Evolutionary conservation across 2,797 vertebrate genomes (phyloP), one percentile per base, ranked within the genome.

Genomic region (Gymnoscopelus braueri): DNA sequence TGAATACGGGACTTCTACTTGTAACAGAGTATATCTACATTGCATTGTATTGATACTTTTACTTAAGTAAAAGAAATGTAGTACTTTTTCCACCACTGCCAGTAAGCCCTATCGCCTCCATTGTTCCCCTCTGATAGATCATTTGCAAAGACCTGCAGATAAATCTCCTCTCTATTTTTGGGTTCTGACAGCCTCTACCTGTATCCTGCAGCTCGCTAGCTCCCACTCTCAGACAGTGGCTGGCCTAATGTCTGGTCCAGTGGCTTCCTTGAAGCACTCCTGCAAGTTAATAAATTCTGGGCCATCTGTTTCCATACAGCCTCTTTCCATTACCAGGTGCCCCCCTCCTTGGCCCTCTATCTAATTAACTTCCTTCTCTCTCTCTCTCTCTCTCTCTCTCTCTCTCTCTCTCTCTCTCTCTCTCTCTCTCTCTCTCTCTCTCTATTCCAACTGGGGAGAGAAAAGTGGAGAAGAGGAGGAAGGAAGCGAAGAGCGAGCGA

Each of bases 231-330:
- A 92, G 90, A 93, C 90, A 88, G 80, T 84, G 88, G 86, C 89
- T 86, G 85, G 86, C 87, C 88, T 89, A 87, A 89, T 90, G 90
- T 91, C 88, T 92, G 90, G 87, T 90, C 86, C 86, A 83, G 85
- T 85, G 83, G 90, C 85, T 92, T 91, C 87, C 88, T 92, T 89
- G 83, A 85, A 91, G 90, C 86, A 69, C 90, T 92, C 87, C 89
- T 91, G 90, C 90, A 89, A 92, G 90, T 91, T 93, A 94, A 94
- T 93, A 92, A 90, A 94, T 93, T 93, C 92, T 90, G 83, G 86
- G 88, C 92, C 93, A 93, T 92, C 91, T 93, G 91, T 90, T 93
- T 93, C 87, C 82, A 90, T 89, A 82, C 85, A 86, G 88, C 82
- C 86, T 79, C 84, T 88, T 88, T 88, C 88, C 82, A 90, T 92